Percentiles rank a stretch among this genome's conserved stretches.
phyloP scores from a whole-genome alignment of 2,888 invertebrate species.

The Helleia helle region DNA sequence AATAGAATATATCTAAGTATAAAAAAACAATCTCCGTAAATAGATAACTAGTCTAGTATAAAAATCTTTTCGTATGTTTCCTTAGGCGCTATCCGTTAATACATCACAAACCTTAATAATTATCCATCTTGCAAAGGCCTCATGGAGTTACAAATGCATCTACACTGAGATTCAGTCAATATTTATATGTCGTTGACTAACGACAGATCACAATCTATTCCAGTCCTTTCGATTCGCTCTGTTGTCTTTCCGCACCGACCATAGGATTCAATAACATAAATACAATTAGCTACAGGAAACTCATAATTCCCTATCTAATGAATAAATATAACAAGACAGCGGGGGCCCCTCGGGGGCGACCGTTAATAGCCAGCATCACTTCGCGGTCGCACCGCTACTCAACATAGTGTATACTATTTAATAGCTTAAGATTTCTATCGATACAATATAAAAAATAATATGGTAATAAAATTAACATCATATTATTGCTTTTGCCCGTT shows the following conservation, averaged over 20 bases:
- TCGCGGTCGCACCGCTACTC: slow-evolving; percentile 71
- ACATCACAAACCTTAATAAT: slow-evolving; percentile 74
- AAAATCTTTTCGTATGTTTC: slow-evolving; percentile 75
- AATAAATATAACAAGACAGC: slow-evolving; percentile 71
- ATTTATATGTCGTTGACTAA: slow-evolving; percentile 74
- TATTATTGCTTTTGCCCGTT: slow-evolving; percentile 75
- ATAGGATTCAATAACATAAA: slow-evolving; percentile 68
- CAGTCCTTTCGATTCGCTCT: slow-evolving; percentile 61
- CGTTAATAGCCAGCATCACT: slow-evolving; percentile 65
- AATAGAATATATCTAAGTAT: slow-evolving; percentile 74
- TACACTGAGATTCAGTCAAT: slow-evolving; percentile 75
- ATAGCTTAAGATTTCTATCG: slow-evolving; percentile 64
- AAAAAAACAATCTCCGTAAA: slow-evolving; percentile 76
- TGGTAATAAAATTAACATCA: slow-evolving; percentile 74
- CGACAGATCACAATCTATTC: slow-evolving; percentile 74
- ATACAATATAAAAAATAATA: slow-evolving; percentile 73
- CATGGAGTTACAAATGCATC: slow-evolving; percentile 75
- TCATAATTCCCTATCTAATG: slow-evolving; percentile 70
- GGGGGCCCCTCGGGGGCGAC: slow-evolving; percentile 47
- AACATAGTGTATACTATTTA: slow-evolving; percentile 57
- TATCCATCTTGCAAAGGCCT: slow-evolving; percentile 74
- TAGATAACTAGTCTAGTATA: slow-evolving; percentile 75
- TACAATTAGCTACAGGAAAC: slow-evolving; percentile 67
- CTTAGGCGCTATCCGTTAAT: slow-evolving; percentile 75
- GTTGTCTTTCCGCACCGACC: slow-evolving; percentile 66